Evolutionary conservation across 2,888 invertebrate genomes (phyloP).

Genomic region (Periphyllus acericola): DNA sequence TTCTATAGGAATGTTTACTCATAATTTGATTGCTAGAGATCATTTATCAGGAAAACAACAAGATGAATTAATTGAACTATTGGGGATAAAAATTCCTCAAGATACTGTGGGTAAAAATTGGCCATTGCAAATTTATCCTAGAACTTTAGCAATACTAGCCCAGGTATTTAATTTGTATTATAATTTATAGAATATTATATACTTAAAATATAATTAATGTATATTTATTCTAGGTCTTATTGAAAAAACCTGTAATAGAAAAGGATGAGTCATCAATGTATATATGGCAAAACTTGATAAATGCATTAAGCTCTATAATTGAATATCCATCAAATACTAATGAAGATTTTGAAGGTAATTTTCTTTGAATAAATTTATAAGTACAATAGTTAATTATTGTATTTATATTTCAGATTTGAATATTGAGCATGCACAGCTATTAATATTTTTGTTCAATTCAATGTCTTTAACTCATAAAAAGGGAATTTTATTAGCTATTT

Average conservation of each 20-base stretch:
- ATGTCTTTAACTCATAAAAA: constrained; percentile 97
- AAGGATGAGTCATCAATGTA: constrained; percentile 90
- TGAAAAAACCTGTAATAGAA: constrained; percentile 83
- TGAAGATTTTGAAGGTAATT: constrained; percentile 59
- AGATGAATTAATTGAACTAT: constrained; percentile 77
- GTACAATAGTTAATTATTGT: constrained; percentile 65
- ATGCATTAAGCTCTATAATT: constrained; percentile 88
- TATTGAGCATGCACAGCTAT: constrained; percentile 93
- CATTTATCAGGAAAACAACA: constrained; percentile 77
- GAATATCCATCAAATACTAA: constrained; percentile 69
- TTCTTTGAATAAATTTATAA: constrained; percentile 67
- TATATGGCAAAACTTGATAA: constrained; percentile 91
- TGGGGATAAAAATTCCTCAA: constrained; percentile 76
- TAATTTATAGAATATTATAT: background rate
- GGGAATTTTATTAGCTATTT: constrained; percentile 84
- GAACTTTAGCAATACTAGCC: constrained; percentile 84
- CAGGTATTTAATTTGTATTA: constrained; percentile 70
- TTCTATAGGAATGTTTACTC: constrained; percentile 80
- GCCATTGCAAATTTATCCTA: constrained; percentile 81
- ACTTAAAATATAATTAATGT: background rate
- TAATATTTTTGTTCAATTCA: constrained; percentile 94
- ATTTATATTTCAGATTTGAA: constrained; percentile 79
- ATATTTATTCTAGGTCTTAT: constrained; percentile 67
- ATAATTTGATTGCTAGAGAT: constrained; percentile 79
- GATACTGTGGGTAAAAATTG: constrained; percentile 73